Conservation (phyloP, 2,797 vertebrate genomes). For the Hydrolagus colliei region DNA sequence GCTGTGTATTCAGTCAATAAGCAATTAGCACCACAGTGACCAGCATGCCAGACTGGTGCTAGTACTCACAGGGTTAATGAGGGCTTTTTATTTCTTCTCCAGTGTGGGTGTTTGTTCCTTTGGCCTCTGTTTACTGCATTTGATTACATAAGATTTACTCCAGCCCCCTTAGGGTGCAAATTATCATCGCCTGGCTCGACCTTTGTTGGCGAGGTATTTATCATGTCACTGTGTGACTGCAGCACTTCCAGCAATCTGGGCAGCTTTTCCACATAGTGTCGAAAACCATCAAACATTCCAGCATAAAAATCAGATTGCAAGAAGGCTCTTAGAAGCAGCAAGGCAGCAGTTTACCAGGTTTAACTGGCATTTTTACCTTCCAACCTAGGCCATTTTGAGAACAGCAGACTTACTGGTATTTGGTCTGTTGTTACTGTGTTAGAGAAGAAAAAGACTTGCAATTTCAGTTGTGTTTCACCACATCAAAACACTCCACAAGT, state of each 20-base stretch:
- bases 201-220: conserved; percentile 56
- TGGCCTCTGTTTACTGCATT: conserved; percentile 57
- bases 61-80: conserved; percentile 30
- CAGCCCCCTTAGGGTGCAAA: conserved; percentile 59
- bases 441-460: neutral
- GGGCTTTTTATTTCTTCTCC: conserved; percentile 41
- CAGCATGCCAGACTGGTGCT: conserved; percentile 12
- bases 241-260: conserved; percentile 20
- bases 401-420: neutral
- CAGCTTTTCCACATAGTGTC: conserved; percentile 15
- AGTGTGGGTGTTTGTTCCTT: conserved; percentile 51
- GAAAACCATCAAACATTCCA: conserved; percentile 21
- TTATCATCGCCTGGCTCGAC: conserved; percentile 61
- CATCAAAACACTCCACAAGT: no score
- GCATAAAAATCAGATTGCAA: conserved; percentile 6
- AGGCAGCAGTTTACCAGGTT: neutral
- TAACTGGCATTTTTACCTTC: no score
- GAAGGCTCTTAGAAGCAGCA: neutral
- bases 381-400: neutral
- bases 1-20: conserved; percentile 29
- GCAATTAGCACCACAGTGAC: conserved; percentile 26
- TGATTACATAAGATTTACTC: conserved; percentile 60
- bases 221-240: conserved; percentile 41
- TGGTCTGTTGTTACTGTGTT: no score
- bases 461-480: neutral